A percentile compares a stretch with the other conserved stretches of the same genome.
These are phyloP conservation scores for Anarhynchus alexandrinus DNA, from an alignment of 2,113 vertebrate species.

Conservation along the genomic window DNA sequence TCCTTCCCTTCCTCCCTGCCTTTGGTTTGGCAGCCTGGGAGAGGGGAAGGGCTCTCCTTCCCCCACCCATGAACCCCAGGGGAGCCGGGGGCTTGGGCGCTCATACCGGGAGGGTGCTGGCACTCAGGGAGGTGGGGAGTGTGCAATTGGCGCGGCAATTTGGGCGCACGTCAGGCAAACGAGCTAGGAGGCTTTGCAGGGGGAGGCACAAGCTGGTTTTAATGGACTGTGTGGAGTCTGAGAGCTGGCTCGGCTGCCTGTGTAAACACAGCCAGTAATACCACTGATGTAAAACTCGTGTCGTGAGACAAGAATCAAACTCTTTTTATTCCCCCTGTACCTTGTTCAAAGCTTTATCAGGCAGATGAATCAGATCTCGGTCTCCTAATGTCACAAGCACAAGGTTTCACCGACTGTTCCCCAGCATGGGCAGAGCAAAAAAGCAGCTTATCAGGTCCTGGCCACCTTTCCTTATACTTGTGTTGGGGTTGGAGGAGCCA, in stretches of 20 bases:
- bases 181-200: neutral
- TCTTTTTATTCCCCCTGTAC: neutral
- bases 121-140: rapidly evolving
- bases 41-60: neutral
- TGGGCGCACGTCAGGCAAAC: rapidly evolving
- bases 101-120: neutral
- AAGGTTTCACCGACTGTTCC: neutral
- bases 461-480: neutral
- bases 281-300: neutral
- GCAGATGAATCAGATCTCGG: neutral
- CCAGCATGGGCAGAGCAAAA: neutral
- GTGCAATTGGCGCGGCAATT: rapidly evolving
- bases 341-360: constrained; percentile 45
- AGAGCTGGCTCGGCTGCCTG: neutral
- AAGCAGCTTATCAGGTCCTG: neutral
- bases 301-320: neutral
- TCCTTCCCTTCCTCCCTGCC: rapidly evolving
- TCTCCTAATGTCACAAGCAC: neutral
- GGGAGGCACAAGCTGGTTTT: neutral
- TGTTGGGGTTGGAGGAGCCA: neutral
- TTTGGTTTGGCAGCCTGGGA: neutral
- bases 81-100: neutral
- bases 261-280: constrained; percentile 23
- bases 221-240: neutral
- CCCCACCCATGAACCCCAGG: rapidly evolving